phyloP scores from a whole-genome alignment of 2,888 invertebrate genomes.

The Ditula angustiorana region DNA sequence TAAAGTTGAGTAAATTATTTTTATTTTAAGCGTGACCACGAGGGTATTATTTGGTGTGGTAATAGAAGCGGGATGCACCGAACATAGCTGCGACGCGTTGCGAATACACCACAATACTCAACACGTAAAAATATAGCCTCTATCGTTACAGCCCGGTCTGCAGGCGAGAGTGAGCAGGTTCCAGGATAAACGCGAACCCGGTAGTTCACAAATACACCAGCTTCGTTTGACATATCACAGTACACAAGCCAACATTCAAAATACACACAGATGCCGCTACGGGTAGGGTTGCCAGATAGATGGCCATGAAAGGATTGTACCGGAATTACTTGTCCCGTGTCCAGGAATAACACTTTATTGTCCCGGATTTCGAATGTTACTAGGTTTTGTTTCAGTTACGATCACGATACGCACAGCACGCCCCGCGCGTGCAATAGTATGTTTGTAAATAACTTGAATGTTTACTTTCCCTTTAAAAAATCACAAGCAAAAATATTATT shows the following conservation, averaged over 20 bases:
- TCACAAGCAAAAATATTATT: too few species aligned
- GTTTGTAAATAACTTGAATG: too few species aligned
- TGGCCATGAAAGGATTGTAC: too few species aligned
- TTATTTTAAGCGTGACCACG: conserved; percentile 56
- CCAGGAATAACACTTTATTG: too few species aligned
- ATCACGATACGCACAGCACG: too few species aligned
- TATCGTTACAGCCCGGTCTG: background rate
- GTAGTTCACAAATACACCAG: background rate
- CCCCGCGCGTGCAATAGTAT: too few species aligned
- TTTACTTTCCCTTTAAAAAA: too few species aligned
- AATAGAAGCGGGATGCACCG: conserved; percentile 31
- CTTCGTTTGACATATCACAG: background rate
- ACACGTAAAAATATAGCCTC: background rate
- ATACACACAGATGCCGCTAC: background rate
- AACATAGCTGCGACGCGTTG: background rate
- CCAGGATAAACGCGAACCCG: background rate
- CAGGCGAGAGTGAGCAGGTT: background rate
- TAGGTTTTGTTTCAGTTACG: too few species aligned
- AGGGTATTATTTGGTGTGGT: conserved; percentile 48
- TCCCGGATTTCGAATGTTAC: too few species aligned
- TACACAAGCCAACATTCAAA: background rate
- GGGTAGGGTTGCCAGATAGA: too few species aligned
- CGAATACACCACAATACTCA: conserved; percentile 19
- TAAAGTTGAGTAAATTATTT: conserved; percentile 30
- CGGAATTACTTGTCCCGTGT: too few species aligned